phyloP scores from a whole-genome alignment of 30 jellyfish, hydroid and myxozoan genomes.

The Cassiopea andromeda region DNA sequence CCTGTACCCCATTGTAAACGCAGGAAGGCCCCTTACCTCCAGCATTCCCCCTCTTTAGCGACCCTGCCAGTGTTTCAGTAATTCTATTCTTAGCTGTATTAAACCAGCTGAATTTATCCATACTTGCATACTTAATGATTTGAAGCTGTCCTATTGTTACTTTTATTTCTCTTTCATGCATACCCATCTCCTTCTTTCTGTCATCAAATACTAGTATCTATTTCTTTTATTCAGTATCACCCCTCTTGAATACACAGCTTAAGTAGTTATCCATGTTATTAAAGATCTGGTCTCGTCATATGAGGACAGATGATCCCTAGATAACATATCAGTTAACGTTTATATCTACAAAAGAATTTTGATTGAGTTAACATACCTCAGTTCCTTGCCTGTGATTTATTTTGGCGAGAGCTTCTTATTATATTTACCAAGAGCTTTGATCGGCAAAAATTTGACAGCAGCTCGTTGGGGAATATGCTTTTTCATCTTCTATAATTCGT shows the following conservation, averaged over 20 bases:
- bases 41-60: too few species aligned
- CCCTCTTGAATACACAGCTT: neutral
- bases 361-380: neutral
- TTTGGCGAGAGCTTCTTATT: neutral
- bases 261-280: neutral
- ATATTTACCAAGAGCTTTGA: neutral
- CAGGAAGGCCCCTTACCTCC: too few species aligned
- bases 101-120: too few species aligned
- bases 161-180: neutral
- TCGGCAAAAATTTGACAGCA: too few species aligned
- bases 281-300: neutral
- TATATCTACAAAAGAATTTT: neutral
- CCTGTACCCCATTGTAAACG: too few species aligned
- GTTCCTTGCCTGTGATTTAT: neutral
- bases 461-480: too few species aligned
- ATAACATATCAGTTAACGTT: neutral
- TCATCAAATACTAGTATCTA: neutral
- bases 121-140: too few species aligned
- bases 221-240: neutral
- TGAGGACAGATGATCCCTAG: neutral
- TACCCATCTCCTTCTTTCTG: neutral
- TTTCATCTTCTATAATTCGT: too few species aligned
- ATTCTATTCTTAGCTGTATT: too few species aligned
- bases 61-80: neutral
- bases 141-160: too few species aligned